phyloP scores from a whole-genome alignment of 2,113 vertebrate genomes.

The Dinomys branickii region DNA sequence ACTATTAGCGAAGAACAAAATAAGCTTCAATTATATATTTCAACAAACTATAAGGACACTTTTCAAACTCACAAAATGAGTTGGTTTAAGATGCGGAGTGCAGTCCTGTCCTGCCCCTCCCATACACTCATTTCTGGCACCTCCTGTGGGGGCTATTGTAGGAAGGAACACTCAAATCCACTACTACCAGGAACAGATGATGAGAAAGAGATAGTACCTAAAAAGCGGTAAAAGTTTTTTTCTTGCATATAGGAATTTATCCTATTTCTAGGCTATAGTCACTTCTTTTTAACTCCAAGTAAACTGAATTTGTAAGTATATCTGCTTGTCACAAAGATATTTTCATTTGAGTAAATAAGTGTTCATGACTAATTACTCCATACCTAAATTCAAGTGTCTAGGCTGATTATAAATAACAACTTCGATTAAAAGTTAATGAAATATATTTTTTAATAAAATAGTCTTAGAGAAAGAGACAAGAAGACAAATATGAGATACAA shows the following conservation, averaged over 20 bases:
- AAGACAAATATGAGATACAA: too few species aligned
- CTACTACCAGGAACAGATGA: accelerated
- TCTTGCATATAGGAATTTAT: neutral
- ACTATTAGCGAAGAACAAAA: neutral
- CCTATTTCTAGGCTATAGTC: neutral
- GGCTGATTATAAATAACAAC: neutral
- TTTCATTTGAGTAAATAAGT: neutral
- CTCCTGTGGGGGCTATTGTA: neutral
- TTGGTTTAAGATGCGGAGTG: accelerated
- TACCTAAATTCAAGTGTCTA: neutral
- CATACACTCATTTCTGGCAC: neutral
- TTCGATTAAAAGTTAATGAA: neutral
- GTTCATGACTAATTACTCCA: neutral
- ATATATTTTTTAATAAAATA: neutral
- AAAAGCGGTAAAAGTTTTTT: accelerated
- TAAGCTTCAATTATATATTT: neutral
- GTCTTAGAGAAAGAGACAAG: neutral
- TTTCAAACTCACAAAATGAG: neutral
- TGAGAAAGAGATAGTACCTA: accelerated
- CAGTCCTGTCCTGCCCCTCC: accelerated
- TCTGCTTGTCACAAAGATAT: neutral
- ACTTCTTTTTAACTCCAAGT: neutral
- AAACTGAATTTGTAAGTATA: neutral
- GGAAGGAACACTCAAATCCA: neutral
- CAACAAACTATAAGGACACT: neutral